Evolutionary conservation across 1,140 invertebrate genomes (phyloP), one percentile per base, ranked within the genome.

Genomic region (Riptortus pedestris): DNA sequence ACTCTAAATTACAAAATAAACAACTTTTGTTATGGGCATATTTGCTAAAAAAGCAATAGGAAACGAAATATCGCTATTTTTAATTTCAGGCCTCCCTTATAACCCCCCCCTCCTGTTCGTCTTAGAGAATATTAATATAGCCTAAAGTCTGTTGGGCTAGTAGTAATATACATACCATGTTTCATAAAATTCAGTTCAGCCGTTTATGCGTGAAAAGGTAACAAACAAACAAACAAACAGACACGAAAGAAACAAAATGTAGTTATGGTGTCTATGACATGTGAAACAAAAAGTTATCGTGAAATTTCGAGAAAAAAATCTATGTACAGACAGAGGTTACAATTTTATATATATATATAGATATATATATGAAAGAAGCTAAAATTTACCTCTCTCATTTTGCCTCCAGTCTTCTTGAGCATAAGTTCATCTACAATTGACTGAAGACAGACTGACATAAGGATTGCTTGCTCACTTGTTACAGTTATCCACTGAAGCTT

Each of bases 351-450:
- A 14, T 7, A 38, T 38, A 7, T 14, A 38, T 5, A 38, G 31
- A 38, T 7, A 38, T 38, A 7, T 5, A 38, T 38, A 14, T 5
- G 1, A 59, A 59, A 33, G 26, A 4, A n/a, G 2, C 0, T 18
- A 66, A 59, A n/a, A n/a, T n/a, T 59, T 66, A 78, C 76, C 70
- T 75, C 70, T 68, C 68, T 74, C 72, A 68, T 72, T 18, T 69
- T 69, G 58, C 64, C 74, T 67, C 83, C 82, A 71, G 82, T 80
- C 73, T 87, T 89, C 75, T 90, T 90, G 68, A 89, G 78, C 68
- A 97, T 79, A 67, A 98, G 77, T 74, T 98, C 93, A 74, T 96
- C 91, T 0, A 97, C 94, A 83, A 97, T 93, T 2, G 87, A 85
- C 78, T 97, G 93, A 58, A 97, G 79, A 74, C 91, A 96, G 59